phyloP scores from a whole-genome alignment of 2,888 invertebrate genomes.

The Netelia virgata region DNA sequence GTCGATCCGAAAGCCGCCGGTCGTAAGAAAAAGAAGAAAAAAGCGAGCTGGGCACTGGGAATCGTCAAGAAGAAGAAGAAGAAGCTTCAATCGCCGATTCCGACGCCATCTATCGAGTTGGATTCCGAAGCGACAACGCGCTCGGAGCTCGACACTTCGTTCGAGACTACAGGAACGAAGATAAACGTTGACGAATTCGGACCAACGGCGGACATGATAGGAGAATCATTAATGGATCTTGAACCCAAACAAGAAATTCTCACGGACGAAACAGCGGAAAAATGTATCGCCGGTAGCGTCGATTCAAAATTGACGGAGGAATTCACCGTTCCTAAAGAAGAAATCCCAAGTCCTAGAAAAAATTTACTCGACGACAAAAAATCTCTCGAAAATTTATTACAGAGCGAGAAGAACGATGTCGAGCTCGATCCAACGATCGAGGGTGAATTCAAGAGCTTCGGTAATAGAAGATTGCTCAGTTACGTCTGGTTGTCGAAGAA shows the following conservation, averaged over 20 bases:
- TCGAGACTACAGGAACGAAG: slow-evolving; percentile 23
- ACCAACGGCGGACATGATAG: slow-evolving; percentile 17
- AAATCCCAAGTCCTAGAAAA: slow-evolving; percentile 54
- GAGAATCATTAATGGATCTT: neutral
- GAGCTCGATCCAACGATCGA: slow-evolving; percentile 85
- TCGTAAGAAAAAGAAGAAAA: slow-evolving; percentile 71
- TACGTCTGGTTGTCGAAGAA: slow-evolving; percentile 74
- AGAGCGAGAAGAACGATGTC: slow-evolving; percentile 61
- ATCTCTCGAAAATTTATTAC: slow-evolving; percentile 59
- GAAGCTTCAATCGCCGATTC: slow-evolving; percentile 58
- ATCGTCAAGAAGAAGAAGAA: slow-evolving; percentile 77
- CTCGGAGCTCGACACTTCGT: slow-evolving; percentile 16
- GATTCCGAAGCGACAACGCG: neutral
- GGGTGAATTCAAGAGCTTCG: slow-evolving; percentile 76
- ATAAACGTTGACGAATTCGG: slow-evolving; percentile 24
- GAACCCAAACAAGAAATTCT: slow-evolving; percentile 58
- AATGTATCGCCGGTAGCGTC: slow-evolving; percentile 14
- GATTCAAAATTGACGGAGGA: slow-evolving; percentile 16
- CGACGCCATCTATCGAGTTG: slow-evolving; percentile 27
- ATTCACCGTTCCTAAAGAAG: slow-evolving; percentile 31
- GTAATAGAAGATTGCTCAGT: slow-evolving; percentile 71
- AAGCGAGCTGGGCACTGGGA: slow-evolving; percentile 61
- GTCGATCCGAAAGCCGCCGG: slow-evolving; percentile 79
- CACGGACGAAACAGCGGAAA: slow-evolving; percentile 44
- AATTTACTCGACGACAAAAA: slow-evolving; percentile 37